Evolutionary conservation across 2,888 invertebrate species (phyloP), one percentile per base, ranked within the genome.

Genomic region (Nephrocerus scutellatus): DNA sequence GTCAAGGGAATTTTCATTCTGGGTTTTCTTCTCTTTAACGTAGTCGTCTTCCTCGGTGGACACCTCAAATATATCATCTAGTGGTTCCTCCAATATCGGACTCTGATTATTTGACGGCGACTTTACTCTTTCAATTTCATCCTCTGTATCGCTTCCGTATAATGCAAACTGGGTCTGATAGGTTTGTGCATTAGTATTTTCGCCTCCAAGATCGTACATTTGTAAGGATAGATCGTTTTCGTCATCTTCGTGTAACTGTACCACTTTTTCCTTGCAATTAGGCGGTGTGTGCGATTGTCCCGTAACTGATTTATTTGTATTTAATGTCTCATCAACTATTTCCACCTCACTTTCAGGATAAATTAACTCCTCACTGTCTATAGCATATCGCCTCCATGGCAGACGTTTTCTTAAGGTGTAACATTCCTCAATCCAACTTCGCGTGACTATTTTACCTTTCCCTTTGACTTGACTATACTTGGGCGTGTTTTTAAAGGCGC

Each of bases 401-500:
- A 67, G 43, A 44, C 59, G 70, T 52, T 77, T 79, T 39, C 77
- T 72, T 35, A 74, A 66, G 10, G 55, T 59, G 51, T 75, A 69
- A 52, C 83, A 82, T 42, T 77, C 76, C 46, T 74, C 72, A 42
- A 92, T 70, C 91, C 91, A 92, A n/a, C 74, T 74, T 47, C 75
- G 79, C 15, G 64, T 76, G 3, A 83, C 81, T 39, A 81, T 85
- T 47, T 56, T 57, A 42, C 76, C 76, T 2, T 76, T 73, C 43
- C 73, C 73, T 50, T 73, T 74, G 3, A 84, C 83, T 66, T 82
- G 77, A 34, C 76, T 75, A 62, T 84, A 84, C 66, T 92, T 92
- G 5, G 92, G 93, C 5, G 92, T 92, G 64, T 86, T 86, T 5
- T 76, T 71, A 68, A 90, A 91, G 9, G 92, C 91, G 70, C 91